Conservation (phyloP, 2,888 invertebrate species). For the Apoderus coryli region DNA sequence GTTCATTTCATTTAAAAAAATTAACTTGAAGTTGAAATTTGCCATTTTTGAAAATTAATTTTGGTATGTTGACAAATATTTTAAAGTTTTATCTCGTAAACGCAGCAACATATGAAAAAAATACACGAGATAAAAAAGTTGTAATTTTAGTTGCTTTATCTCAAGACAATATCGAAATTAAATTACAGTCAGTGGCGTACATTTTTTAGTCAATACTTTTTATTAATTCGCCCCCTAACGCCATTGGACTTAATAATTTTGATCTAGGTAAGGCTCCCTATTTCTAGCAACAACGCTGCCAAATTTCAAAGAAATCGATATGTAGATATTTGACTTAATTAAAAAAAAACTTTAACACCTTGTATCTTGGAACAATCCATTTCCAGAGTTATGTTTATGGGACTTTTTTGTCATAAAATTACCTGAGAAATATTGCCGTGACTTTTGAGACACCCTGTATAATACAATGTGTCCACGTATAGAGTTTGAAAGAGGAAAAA, state of each 20-base stretch:
- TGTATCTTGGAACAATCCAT: slow-evolving; percentile 1
- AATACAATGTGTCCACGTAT: no score
- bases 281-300: neutral
- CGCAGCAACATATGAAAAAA: neutral
- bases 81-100: neutral
- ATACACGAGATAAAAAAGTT: slow-evolving; percentile 1
- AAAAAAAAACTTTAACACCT: no score
- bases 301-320: slow-evolving; percentile 1
- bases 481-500: no score
- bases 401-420: neutral
- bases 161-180: slow-evolving; percentile 1
- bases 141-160: slow-evolving; percentile 1
- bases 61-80: no score
- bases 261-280: slow-evolving; percentile 2
- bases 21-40: no score
- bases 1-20: no score
- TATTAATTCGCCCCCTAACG: slow-evolving; percentile 1
- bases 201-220: neutral
- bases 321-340: no score
- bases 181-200: neutral
- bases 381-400: slow-evolving; percentile 2
- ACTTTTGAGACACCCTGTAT: slow-evolving; percentile 2
- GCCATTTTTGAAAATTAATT: no score
- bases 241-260: slow-evolving; percentile 2
- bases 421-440: neutral